Evolutionary conservation across 2,888 invertebrate genomes (phyloP), one percentile per base, ranked within the genome.

Genomic region (Lacanobia wlatinum): DNA sequence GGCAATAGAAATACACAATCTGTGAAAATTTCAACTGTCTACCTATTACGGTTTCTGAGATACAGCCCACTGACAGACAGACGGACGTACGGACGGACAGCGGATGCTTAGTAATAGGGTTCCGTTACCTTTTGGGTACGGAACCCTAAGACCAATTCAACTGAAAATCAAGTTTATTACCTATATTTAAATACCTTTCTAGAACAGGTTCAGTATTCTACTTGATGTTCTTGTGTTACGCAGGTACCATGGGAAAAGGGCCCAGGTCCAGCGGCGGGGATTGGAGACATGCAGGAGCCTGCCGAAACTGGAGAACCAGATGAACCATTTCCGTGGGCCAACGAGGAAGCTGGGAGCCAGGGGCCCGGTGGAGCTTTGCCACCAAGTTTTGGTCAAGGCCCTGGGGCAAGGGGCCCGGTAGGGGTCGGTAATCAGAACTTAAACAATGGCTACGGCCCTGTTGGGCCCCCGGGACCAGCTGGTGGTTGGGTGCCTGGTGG

Each of bases 181-280:
- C 28, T 28, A 2, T 28, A 28, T 28, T 28, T 28, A 28, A 3
- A 2, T 28, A 34, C 6, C 34, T 34, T 34, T 34, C 34, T 34
- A 34, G 34, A 3, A 34, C 6, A 34, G 34, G 34, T 6, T 34
- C 4, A 40, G 21, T 16, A 16, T 21, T 21, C 10, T 16, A 5
- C 9, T 9, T 1, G 1, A 62, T 38, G 16, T n/a, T 48, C 0
- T 28, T 60, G 46, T 58, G 8, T 59, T 53, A 6, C 48, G 1
- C 38, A 74, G 73, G 75, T 2, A 16, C 75, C 73, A 3, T 74
- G 73, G 73, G 66, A 53, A 14, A 2, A 28, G 1, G 73, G 75
- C 1, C 28, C 1, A 10, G 75, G 75, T 28, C 76, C 76, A 40
- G 16, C 8, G n/a, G 61, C 43, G 0, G 76, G 14, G 4, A 50